Evolutionary conservation across 2,888 invertebrate genomes (phyloP), one percentile per base, ranked within the genome.

Genomic region (Enchytraeus crypticus): DNA sequence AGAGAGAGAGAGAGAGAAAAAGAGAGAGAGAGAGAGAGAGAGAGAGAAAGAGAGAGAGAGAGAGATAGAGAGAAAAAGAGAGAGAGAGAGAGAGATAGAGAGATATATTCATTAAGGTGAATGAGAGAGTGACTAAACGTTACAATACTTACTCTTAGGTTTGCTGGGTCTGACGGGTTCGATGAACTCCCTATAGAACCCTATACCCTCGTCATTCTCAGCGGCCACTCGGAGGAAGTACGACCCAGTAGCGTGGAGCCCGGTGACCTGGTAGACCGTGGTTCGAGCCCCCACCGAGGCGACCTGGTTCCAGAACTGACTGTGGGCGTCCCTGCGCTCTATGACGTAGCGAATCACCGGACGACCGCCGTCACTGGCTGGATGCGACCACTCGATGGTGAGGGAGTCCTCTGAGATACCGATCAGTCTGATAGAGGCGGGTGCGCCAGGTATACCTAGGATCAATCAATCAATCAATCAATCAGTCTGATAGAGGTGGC

Each of bases 211-310:
- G 69, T 90, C 84, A 81, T 92, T 92, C 59, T 88, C 83, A 0
- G 92, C 89, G 72, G 90, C 89, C 8, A 92, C 85, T 59, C 91
- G 84, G 79, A 92, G 89, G 76, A 88, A 87, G 77, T 91, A 92
- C 30, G 59, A 45, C 38, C 47, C 30, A 45, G 58, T 63, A 23
- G 60, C 54, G 5, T 58, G 56, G 34, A 72, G 63, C 18, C 32
- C 27, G 18, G 34, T 23, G 14, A 72, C 38, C 33, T 57, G 54
- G 51, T 64, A 63, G 8, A 29, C 33, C 5, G 61, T 62, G 8
- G 63, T 61, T 29, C 47, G 30, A 8, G 62, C 29, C 11, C 53
- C 38, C 18, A 69, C 63, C 23, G 51, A 57, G 11, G 61, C 49
- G 8, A 69, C 67, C 18, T 27, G 47, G 5, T 47, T 60, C 71